Percentiles rank a stretch among this genome's conserved stretches.
phyloP scores from a whole-genome alignment of 1,140 invertebrate genomes.

The Argopecten irradians region DNA sequence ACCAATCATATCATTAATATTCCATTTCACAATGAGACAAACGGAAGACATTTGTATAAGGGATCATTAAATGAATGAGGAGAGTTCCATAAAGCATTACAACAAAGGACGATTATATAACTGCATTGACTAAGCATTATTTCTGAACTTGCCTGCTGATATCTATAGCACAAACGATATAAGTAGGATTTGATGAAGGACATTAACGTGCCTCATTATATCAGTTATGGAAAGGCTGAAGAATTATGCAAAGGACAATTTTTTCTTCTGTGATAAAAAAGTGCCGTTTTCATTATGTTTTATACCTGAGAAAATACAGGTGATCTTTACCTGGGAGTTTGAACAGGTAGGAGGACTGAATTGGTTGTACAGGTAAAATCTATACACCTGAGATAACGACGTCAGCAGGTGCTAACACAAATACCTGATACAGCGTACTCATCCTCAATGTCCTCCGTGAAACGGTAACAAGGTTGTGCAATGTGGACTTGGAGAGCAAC shows the following conservation, averaged over 20 bases:
- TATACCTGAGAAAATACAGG: neutral
- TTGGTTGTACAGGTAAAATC: neutral
- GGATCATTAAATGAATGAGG: neutral
- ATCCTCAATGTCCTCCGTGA: neutral
- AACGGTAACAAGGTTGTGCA: constrained; percentile 15
- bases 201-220: neutral
- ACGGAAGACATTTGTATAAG: neutral
- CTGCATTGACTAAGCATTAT: neutral
- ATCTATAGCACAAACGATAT: neutral
- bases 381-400: neutral
- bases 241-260: neutral
- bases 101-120: neutral
- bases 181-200: neutral
- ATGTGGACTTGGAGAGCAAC: neutral
- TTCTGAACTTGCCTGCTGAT: neutral
- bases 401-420: neutral
- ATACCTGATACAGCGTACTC: neutral
- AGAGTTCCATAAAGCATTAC: neutral
- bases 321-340: neutral
- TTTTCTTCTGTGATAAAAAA: constrained; percentile 19
- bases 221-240: neutral
- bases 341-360: neutral
- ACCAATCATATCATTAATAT: constrained; percentile 16
- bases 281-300: neutral
- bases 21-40: neutral